A percentile compares a stretch with the other conserved stretches of the same genome.
Conservation (phyloP, 2,113 vertebrate species). For the Sander vitreus region DNA sequence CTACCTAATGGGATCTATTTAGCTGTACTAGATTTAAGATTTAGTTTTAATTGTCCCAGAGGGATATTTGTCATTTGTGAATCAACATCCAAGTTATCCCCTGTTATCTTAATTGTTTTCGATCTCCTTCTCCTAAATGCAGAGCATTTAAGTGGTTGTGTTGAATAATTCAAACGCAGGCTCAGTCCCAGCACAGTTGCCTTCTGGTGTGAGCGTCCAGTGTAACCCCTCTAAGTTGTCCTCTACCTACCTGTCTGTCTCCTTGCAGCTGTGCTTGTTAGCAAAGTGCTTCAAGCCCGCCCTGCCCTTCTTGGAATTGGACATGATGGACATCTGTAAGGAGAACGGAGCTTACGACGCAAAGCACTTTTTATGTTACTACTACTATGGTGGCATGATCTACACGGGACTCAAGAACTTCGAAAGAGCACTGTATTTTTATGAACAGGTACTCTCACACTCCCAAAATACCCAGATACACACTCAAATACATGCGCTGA, state of each 20-base stretch:
- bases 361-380: conserved; percentile 99
- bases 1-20: background rate
- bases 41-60: no score
- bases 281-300: conserved; percentile 99
- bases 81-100: background rate
- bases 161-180: conserved; percentile 28
- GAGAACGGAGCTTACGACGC: conserved; percentile 99
- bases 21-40: background rate
- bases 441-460: conserved; percentile 91
- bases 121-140: background rate
- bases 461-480: background rate
- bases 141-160: background rate
- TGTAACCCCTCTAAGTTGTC: background rate
- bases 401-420: conserved; percentile 99
- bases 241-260: background rate
- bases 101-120: background rate
- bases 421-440: conserved; percentile 98
- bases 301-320: conserved; percentile 96
- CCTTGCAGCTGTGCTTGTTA: conserved; percentile 94
- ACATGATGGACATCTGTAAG: conserved; percentile 99
- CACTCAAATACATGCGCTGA: background rate
- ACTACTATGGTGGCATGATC: conserved; percentile 99
- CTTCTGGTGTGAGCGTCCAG: background rate
- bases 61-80: background rate
- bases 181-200: background rate